Conservation (phyloP, 2,888 invertebrate genomes). For the Thymelicus lineola region DNA sequence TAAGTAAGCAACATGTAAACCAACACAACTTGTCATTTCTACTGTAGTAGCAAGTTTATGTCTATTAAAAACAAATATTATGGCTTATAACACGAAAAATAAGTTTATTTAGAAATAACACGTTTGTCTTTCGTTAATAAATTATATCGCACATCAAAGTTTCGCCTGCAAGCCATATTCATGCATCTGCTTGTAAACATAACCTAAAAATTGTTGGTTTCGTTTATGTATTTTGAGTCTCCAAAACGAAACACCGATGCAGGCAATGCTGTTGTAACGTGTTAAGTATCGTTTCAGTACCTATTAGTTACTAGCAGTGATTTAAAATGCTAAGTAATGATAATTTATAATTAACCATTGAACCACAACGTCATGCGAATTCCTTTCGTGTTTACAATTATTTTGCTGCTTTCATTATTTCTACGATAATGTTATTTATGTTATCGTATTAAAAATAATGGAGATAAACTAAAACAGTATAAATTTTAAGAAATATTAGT, state of each 20-base stretch:
- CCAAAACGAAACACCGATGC: not conserved
- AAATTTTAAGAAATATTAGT: too few relatives aligned
- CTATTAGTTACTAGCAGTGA: not conserved
- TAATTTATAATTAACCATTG: too few relatives aligned
- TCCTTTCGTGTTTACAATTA: too few relatives aligned
- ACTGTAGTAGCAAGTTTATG: conserved; percentile 37
- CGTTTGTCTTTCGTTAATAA: not conserved
- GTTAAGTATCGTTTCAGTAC: not conserved
- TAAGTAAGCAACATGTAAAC: conserved; percentile 60
- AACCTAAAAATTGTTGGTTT: conserved; percentile 65
- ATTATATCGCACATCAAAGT: not conserved
- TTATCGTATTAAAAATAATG: too few relatives aligned
- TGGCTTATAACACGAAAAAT: not conserved
- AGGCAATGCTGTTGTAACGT: not conserved
- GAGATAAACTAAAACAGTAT: too few relatives aligned
- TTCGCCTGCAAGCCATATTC: conserved; percentile 42
- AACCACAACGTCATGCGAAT: too few relatives aligned
- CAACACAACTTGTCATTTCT: conserved; percentile 67
- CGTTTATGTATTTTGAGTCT: not conserved
- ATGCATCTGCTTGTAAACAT: conserved; percentile 77
- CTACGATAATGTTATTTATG: too few relatives aligned
- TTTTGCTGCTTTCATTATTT: too few relatives aligned
- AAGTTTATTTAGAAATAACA: not conserved
- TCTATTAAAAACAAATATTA: not conserved
- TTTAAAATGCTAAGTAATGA: too few relatives aligned